A percentile compares a stretch with the other conserved stretches of the same genome.
These are phyloP conservation scores for Lophura nycthemera DNA, from an alignment of 2,113 vertebrate species.

Conservation along the genomic window DNA sequence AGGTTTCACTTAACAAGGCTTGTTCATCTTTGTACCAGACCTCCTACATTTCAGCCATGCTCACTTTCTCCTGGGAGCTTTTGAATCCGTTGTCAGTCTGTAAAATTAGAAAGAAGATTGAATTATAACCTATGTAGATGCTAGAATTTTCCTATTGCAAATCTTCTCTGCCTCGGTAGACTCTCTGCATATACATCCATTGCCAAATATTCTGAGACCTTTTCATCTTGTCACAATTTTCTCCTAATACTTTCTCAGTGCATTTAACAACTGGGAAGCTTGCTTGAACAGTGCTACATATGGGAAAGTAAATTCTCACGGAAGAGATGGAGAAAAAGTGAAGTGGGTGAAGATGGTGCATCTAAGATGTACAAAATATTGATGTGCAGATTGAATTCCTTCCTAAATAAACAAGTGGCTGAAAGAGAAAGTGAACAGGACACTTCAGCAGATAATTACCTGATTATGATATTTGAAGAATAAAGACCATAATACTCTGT, in stretches of 20 bases:
- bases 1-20: slow-evolving; percentile 58
- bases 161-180: slow-evolving; percentile 10
- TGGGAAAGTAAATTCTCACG: background rate
- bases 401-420: slow-evolving; percentile 39
- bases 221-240: slow-evolving; percentile 7
- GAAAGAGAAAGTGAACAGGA: background rate
- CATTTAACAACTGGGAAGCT: slow-evolving; percentile 26
- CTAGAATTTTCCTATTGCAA: slow-evolving; percentile 41
- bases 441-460: background rate
- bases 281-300: background rate
- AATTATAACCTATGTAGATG: slow-evolving; percentile 11
- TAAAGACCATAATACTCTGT: background rate
- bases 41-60: slow-evolving; percentile 28
- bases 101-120: slow-evolving; percentile 44
- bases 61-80: slow-evolving; percentile 54
- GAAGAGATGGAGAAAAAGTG: background rate
- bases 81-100: slow-evolving; percentile 37
- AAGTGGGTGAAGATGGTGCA: background rate
- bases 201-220: slow-evolving; percentile 39
- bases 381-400: background rate
- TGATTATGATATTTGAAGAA: background rate
- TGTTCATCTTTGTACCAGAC: slow-evolving; percentile 45
- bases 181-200: slow-evolving; percentile 33
- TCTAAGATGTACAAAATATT: background rate
- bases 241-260: background rate